phyloP scores from a whole-genome alignment of 2,888 invertebrate species.

The Dromius quadrimaculatus region DNA sequence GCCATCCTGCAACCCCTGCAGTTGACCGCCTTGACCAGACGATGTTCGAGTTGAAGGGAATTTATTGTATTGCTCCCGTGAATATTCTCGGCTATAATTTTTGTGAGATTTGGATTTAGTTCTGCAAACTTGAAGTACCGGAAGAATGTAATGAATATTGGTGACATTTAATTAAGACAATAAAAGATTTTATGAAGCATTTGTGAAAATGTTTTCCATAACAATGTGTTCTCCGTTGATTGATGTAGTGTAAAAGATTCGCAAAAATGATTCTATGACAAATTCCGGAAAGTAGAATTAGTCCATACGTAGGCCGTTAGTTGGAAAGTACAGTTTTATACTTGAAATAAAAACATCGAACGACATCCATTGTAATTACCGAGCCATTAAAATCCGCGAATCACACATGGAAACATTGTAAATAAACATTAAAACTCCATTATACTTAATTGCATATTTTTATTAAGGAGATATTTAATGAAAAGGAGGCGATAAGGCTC shows the following conservation, averaged over 20 bases:
- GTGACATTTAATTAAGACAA: no score
- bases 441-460: constrained; percentile 48
- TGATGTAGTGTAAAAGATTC: constrained; percentile 8
- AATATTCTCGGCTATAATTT: constrained; percentile 14
- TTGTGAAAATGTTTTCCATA: no score
- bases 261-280: constrained; percentile 23
- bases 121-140: no score
- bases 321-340: constrained; percentile 35
- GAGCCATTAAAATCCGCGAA: constrained; percentile 41
- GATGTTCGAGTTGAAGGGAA: not conserved
- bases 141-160: no score
- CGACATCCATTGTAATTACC: constrained; percentile 42
- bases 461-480: constrained; percentile 48
- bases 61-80: constrained; percentile 28
- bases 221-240: not conserved
- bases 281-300: constrained; percentile 33
- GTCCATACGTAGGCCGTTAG: constrained; percentile 35
- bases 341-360: constrained; percentile 31
- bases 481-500: constrained; percentile 43
- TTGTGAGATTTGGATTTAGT: no score
- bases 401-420: constrained; percentile 45
- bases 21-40: constrained; percentile 23
- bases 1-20: not conserved
- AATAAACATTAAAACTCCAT: constrained; percentile 49
- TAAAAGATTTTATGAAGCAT: no score